phyloP scores from a whole-genome alignment of 2,113 vertebrate species.

The Corythornis cristatus region DNA sequence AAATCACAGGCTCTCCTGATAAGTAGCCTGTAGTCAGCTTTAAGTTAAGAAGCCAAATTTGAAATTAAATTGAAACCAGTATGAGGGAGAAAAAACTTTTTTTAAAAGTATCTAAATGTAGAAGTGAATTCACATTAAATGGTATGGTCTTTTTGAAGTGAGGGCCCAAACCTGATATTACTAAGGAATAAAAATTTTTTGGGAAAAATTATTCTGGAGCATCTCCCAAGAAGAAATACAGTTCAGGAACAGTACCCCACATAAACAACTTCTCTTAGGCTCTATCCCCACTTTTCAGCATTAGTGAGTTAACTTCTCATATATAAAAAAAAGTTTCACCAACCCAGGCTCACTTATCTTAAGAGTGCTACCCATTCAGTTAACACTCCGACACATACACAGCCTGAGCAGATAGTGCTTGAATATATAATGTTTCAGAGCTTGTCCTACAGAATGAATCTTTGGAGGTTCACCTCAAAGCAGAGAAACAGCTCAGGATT shows the following conservation, averaged over 20 bases:
- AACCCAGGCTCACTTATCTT: background rate
- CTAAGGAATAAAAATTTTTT: background rate
- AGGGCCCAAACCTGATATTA: background rate
- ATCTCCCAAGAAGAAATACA: background rate
- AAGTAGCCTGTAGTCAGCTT: background rate
- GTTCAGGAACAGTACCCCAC: background rate
- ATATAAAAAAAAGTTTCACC: background rate
- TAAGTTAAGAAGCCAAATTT: background rate
- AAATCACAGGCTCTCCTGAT: background rate
- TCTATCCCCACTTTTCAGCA: background rate
- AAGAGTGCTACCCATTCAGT: background rate
- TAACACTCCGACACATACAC: background rate
- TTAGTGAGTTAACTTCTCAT: background rate
- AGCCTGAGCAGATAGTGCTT: background rate
- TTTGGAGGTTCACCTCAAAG: background rate
- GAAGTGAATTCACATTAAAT: background rate
- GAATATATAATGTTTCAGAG: background rate
- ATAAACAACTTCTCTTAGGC: background rate
- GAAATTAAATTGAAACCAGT: background rate
- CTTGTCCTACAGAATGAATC: background rate
- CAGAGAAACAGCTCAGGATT: background rate
- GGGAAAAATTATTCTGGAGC: background rate
- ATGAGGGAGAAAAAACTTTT: accelerated
- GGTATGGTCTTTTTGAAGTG: background rate
- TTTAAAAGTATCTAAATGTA: background rate